Percentiles rank a stretch among this genome's conserved stretches.
Conservation (phyloP, 2,797 vertebrate species). For the Tiaroga cobitis region DNA sequence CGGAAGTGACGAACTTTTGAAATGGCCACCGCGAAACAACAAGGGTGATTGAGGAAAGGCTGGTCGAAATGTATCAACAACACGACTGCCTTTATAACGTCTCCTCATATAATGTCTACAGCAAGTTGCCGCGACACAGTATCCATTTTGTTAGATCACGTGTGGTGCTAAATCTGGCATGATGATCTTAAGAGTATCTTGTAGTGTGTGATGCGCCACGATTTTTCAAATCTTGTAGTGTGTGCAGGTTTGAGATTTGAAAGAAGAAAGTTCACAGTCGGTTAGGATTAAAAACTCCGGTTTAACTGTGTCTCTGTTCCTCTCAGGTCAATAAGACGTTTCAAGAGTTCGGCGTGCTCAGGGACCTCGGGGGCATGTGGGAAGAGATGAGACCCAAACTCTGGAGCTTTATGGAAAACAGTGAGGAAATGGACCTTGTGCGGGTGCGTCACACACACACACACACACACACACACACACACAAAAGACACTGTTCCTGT, state of each 20-base stretch:
- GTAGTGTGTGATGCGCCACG: neutral
- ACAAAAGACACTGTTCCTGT: slow-evolving; percentile 17
- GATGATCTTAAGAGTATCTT: neutral
- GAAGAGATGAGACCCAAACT: slow-evolving; percentile 91
- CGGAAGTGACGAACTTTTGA: too few relatives aligned
- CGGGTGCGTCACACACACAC: slow-evolving; percentile 77
- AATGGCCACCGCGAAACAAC: neutral
- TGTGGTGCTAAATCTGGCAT: neutral
- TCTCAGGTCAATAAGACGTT: slow-evolving; percentile 94
- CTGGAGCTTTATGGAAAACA: slow-evolving; percentile 91
- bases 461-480: slow-evolving; percentile 12
- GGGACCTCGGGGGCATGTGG: slow-evolving; percentile 94
- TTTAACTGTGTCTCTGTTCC: neutral
- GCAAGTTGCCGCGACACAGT: neutral
- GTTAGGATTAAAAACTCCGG: neutral
- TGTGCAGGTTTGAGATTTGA: neutral
- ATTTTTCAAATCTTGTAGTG: neutral
- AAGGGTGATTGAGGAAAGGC: neutral
- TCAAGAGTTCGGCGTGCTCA: slow-evolving; percentile 91
- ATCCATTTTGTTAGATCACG: neutral
- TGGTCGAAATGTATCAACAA: neutral
- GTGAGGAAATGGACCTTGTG: slow-evolving; percentile 89
- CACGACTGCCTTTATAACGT: neutral
- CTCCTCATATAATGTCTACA: neutral
- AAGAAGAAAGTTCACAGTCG: neutral